phyloP scores from a whole-genome alignment of 2,797 vertebrate species.

The Neoniphon sammara region DNA sequence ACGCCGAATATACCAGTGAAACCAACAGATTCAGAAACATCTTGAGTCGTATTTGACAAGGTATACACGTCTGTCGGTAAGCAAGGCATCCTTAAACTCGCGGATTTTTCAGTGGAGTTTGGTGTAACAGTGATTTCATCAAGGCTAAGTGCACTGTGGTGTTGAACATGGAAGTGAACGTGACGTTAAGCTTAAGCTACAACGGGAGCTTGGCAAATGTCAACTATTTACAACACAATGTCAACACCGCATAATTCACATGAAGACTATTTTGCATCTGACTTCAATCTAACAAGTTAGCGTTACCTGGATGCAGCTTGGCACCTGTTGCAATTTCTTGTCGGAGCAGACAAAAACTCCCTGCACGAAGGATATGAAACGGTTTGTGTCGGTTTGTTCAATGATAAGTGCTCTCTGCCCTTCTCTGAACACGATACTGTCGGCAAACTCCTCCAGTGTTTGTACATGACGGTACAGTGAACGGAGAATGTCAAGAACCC shows the following conservation, averaged over 20 bases:
- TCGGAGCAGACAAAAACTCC: conserved; percentile 75
- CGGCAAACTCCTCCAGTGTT: conserved; percentile 75
- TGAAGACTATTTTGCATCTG: background rate
- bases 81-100: no score
- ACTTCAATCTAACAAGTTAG: conserved; percentile 43
- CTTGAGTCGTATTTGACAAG: no score
- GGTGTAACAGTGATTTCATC: no score
- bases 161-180: no score
- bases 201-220: no score
- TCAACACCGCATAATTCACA: background rate
- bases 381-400: conserved; percentile 66
- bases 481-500: conserved; percentile 62
- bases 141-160: no score
- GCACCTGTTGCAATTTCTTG: conserved; percentile 70
- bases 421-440: conserved; percentile 70
- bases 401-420: conserved; percentile 62
- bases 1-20: no score
- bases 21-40: no score
- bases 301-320: conserved; percentile 78
- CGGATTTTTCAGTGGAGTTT: no score
- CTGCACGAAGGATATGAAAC: conserved; percentile 67
- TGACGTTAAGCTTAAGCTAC: no score
- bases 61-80: no score
- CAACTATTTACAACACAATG: background rate
- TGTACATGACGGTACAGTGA: conserved; percentile 68